phyloP scores from a whole-genome alignment of 2,113 vertebrate genomes.

The Epinephelus lanceolatus region DNA sequence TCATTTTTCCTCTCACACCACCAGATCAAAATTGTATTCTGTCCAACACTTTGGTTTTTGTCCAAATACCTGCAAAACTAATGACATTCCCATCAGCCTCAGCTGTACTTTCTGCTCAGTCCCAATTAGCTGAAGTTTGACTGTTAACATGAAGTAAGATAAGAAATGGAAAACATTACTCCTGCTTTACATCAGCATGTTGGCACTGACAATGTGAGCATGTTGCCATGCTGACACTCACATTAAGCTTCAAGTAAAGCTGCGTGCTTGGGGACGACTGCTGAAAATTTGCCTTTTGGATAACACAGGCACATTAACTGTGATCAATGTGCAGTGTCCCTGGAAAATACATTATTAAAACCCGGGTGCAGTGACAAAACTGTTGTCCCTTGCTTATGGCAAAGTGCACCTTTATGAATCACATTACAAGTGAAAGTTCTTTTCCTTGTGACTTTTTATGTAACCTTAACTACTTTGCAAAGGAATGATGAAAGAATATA shows the following conservation, averaged over 20 bases:
- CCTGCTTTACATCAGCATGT: not conserved
- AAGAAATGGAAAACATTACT: not conserved
- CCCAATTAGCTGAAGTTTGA: not conserved
- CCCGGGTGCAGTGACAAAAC: not conserved
- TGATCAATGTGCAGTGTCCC: not conserved
- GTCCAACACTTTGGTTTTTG: too few relatives aligned
- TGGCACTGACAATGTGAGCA: not conserved
- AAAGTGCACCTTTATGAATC: not conserved
- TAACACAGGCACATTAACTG: not conserved
- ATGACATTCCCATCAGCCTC: not conserved
- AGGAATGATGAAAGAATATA: not conserved
- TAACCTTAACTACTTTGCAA: not conserved
- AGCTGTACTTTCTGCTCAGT: not conserved
- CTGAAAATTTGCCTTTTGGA: not conserved
- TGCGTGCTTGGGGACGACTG: not conserved
- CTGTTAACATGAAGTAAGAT: not conserved
- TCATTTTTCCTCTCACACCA: too few relatives aligned
- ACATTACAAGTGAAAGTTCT: not conserved
- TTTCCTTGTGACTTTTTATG: not conserved
- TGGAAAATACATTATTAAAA: constrained; percentile 1
- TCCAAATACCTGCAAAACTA: not conserved
- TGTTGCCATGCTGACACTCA: not conserved
- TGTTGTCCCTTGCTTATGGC: not conserved
- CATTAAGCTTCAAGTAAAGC: not conserved
- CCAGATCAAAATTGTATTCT: too few relatives aligned